phyloP scores from a whole-genome alignment of 2,888 invertebrate species.

The Cantharis rustica region DNA sequence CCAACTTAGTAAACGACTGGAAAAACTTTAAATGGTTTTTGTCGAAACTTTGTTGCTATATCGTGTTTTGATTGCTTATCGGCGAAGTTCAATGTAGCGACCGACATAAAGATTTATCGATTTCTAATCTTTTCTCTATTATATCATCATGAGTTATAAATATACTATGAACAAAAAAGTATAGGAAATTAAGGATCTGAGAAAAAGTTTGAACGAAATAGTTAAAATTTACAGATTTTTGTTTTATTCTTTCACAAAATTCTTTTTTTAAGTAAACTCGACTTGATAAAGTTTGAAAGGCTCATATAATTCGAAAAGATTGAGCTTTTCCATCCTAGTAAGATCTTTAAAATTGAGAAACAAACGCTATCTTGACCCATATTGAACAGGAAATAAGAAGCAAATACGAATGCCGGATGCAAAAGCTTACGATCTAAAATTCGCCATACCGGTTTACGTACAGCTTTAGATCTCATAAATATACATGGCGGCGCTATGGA shows the following conservation, averaged over 20 bases:
- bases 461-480: constrained; percentile 22
- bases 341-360: constrained; percentile 6
- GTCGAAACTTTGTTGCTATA: constrained; percentile 10
- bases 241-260: neutral
- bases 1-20: constrained; percentile 9
- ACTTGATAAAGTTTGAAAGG: neutral
- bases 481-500: constrained; percentile 12
- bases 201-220: neutral
- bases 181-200: neutral
- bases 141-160: constrained; percentile 13
- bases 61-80: constrained; percentile 24
- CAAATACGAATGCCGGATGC: constrained; percentile 1
- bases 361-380: constrained; percentile 12
- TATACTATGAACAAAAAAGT: neutral
- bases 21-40: constrained; percentile 18
- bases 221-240: neutral
- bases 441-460: constrained; percentile 6
- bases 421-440: constrained; percentile 9
- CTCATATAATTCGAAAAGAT: neutral
- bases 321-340: neutral
- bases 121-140: constrained; percentile 12
- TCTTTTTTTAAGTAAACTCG: neutral
- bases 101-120: constrained; percentile 7
- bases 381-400: constrained; percentile 10
- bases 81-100: constrained; percentile 16